Evolutionary conservation across 37 sponge, comb jelly and placozoan species (phyloP), one percentile per base, ranked within the genome.

Genomic region (Crambe crambe): DNA sequence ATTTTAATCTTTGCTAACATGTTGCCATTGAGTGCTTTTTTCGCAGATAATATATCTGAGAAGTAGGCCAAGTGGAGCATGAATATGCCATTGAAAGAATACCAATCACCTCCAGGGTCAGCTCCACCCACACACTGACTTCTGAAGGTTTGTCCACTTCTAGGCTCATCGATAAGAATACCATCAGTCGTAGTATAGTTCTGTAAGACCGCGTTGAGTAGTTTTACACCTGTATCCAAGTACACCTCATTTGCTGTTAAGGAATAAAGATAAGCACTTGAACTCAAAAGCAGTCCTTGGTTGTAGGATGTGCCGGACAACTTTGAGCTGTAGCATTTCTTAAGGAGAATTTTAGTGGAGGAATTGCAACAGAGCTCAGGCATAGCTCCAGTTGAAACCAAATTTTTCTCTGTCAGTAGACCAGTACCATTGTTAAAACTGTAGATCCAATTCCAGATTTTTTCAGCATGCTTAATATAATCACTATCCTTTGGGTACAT

Each of bases 71-170:
- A 77, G 41, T 84, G 85, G 10, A 32, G 26, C 77, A 84, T 74
- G 77, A 84, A 84, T 8, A 84, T 84, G 37, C 85, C 85, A 30
- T 84, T 59, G 70, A 84, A 84, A 42, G 75, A 74, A 58, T 74
- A 84, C 61, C 65, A 84, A 47, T 84, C 85, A 25, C 85, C 75
- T 10, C 85, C 85, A 30, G 85, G 85, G 68, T 84, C 85, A 9
- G 10, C 51, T 25, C 54, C 54, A 15, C 26, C 39, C 26, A 5
- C 8, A 56, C 70, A 67, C 25, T 39, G 37, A 64, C 63, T 8
- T 68, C 8, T 3, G 54, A 51, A 74, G 12, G 56, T 64, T 20
- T 74, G 85, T 30, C 47, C 67, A 31, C 44, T 9, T 58, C 86
- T 37, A 32, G 69, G 79, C 26, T 68, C 74, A 51, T 78, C 79